Percentiles rank a stretch among this genome's conserved stretches.
Evolutionary conservation across 2,888 invertebrate genomes (phyloP).

Genomic region (Pinctada fucata): DNA sequence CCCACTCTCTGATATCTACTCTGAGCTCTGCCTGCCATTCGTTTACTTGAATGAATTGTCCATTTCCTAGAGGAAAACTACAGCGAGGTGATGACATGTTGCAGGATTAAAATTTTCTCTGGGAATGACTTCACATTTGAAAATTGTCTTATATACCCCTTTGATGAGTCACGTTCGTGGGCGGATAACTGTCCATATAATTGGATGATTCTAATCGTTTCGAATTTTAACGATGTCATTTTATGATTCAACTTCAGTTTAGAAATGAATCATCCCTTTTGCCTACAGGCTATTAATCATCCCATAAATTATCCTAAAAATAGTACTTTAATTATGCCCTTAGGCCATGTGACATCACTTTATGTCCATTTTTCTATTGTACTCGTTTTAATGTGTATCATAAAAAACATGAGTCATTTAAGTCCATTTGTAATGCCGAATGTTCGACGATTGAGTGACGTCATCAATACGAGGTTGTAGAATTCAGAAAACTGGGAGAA

Average conservation of each 20-base stretch:
- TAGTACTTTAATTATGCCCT: background rate
- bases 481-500: too few relatives aligned
- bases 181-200: background rate
- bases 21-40: slow-evolving; percentile 28
- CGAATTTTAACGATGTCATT: background rate
- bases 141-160: background rate
- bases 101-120: background rate
- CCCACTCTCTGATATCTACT: slow-evolving; percentile 36
- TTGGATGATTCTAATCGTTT: background rate
- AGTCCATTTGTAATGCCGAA: background rate
- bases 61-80: slow-evolving; percentile 25
- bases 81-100: slow-evolving; percentile 20
- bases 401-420: background rate
- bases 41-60: slow-evolving; percentile 29
- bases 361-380: background rate
- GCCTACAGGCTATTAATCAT: background rate
- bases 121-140: slow-evolving; percentile 2
- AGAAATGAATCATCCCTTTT: background rate
- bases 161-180: background rate
- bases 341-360: background rate
- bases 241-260: background rate
- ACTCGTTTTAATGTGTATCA: background rate
- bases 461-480: too few relatives aligned
- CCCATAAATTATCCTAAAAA: background rate
- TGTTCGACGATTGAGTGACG: too few relatives aligned